Base-by-base conservation (phyloP, 2,797 vertebrate species). In the Neosilurus mollespiculum region DNA sequence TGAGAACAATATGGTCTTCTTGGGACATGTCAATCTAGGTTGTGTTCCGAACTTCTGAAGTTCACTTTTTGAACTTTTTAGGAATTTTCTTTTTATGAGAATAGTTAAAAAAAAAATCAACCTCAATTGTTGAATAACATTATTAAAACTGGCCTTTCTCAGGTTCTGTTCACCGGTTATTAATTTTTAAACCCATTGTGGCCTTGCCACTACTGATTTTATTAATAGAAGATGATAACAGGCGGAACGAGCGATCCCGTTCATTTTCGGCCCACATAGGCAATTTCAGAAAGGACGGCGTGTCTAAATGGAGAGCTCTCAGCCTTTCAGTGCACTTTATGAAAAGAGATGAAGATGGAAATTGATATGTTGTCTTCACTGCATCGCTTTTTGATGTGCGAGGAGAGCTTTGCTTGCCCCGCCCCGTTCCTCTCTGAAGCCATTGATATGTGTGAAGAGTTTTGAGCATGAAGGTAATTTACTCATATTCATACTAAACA, bases 101-200 rank as follows among this genome's bases (percentile, higher is more conserved):
- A 10, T 4, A 12, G 9, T 2, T 3, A 43, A 69, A 54, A 54
- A 54, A 72, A 53, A 51, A 12, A 4, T 34, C 26, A 8, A 88
- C 20, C 62, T 56, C 70, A 67, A 9, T 30, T n/a, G 37, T 22
- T 20, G 16, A 78, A 80, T 64, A 69, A 83, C 78, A 62, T 81
- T 85, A 85, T 79, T 88, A 75, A 18, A 86, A 90, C 91, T 73
- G 71, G 85, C 82, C 78, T 85, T 86, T 83, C 88, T 83, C 49
- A 58, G 91, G 90, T 91, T 92, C 89, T 92, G 85, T 88, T 93
- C 91, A 86, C 88, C 91, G 87, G 86, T 91, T 93, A 93, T 94
- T 93, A 90, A 94, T 95, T 94, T 91, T 81, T 76, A 86, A 90
- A 88, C 82, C 88, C 92, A 83, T 93, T 91, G 91, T 90, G 91